phyloP scores from a whole-genome alignment of 2,888 invertebrate genomes.

The Pyrgus malvae region DNA sequence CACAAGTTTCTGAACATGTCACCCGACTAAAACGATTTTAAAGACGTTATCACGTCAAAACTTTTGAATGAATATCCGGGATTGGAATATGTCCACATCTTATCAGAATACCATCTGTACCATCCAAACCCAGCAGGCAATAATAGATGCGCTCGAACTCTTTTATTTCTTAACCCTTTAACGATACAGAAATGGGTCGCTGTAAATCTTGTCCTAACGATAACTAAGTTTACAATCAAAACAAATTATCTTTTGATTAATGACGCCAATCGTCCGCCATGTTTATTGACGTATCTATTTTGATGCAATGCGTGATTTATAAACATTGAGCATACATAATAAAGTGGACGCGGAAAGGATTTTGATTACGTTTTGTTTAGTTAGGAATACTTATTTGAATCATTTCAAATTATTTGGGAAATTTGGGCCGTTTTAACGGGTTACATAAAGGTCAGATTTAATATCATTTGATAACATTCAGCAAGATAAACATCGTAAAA shows the following conservation, averaged over 20 bases:
- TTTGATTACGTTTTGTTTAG: too few relatives aligned
- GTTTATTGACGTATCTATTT: slow-evolving; percentile 25
- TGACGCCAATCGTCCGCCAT: slow-evolving; percentile 20
- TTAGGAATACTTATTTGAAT: too few relatives aligned
- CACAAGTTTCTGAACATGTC: too few relatives aligned
- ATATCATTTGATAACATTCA: too few relatives aligned
- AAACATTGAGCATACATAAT: background rate
- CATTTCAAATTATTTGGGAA: too few relatives aligned
- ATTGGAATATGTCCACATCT: background rate
- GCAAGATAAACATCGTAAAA: too few relatives aligned
- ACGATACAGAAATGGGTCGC: slow-evolving; percentile 28
- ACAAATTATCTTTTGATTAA: slow-evolving; percentile 39
- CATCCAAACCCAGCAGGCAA: slow-evolving; percentile 5
- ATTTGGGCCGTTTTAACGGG: too few relatives aligned
- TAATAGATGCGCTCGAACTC: slow-evolving; percentile 12
- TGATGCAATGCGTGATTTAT: background rate
- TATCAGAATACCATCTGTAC: background rate
- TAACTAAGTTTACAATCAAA: slow-evolving; percentile 35
- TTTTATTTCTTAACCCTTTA: slow-evolving; percentile 18
- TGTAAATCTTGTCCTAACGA: slow-evolving; percentile 24
- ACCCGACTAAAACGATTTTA: too few relatives aligned
- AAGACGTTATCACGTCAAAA: too few relatives aligned
- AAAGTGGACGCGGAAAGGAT: too few relatives aligned
- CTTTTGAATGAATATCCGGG: too few relatives aligned
- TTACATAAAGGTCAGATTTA: too few relatives aligned